Base-by-base conservation (phyloP, 2,888 invertebrate genomes). In the Ctenicera cuprea region DNA sequence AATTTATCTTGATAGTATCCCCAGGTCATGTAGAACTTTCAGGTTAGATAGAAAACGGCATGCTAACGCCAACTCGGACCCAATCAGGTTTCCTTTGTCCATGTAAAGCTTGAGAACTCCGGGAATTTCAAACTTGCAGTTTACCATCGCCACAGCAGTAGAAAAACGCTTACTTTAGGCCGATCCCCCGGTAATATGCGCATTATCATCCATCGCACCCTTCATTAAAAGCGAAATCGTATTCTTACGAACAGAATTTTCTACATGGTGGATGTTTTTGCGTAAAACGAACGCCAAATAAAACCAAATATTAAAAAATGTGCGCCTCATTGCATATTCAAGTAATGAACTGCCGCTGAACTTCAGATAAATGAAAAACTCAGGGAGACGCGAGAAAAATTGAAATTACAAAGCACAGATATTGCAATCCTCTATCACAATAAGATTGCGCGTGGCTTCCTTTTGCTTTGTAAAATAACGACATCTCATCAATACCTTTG, bases 241-340 rank as follows among this genome's bases (percentile, higher is more conserved):
- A 59, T 59, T 59, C 38, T 59, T 59, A 59, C 18, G 62, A 62
- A 18, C 57, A 9, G 37, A 18, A 5, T 38, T 20, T 43, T 61
- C 33, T 61, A 4, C 37, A 14, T 41, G 20, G 22, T 12, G 45
- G 43, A 45, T 62, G 16, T 14, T 30, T 43, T 45, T 38, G n/a
- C 45, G 30, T 26, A 45, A n/a, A 5, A 30, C 45, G 14, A 16
- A 62, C 30, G 26, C 37, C 45, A 22, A 67, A 59, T 59, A 67
- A 59, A 50, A 66, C 20, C 30, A 54, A 66, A 67, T 67, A 67
- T 67, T 68, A 68, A 68, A 64, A 64, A 38, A 52, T 68, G 45
- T 37, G 61, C 61, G 41, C 45, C 61, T 68, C 68, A 68, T 68
- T 68, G 30, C 59, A 68, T 68, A 68, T 68, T 68, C 68, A 45